These are phyloP conservation scores for Leucozona laternaria DNA, from an alignment of 2,888 invertebrate species.

Conservation along the genomic window DNA sequence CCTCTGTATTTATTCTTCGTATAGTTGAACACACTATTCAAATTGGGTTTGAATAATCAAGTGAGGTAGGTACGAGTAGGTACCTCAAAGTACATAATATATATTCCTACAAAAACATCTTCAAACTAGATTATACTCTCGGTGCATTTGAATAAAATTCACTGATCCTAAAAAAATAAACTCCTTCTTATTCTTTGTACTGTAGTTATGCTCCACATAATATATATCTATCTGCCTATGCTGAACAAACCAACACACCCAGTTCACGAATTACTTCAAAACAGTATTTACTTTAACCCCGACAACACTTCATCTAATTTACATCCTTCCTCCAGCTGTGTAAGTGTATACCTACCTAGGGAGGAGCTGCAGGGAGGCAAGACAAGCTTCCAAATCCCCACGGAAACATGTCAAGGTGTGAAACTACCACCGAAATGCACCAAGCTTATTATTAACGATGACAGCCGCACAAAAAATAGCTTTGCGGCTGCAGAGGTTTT, in stretches of 20 bases:
- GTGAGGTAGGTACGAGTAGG: not conserved
- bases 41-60: constrained; percentile 31
- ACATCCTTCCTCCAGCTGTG: constrained; percentile 56
- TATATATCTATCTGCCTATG: too few relatives aligned
- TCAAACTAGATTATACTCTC: constrained; percentile 24
- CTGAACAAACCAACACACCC: not conserved
- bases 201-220: constrained; percentile 20
- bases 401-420: constrained; percentile 73
- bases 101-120: not conserved
- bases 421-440: constrained; percentile 62
- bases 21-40: constrained; percentile 10
- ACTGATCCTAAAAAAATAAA: constrained; percentile 34
- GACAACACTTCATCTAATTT: constrained; percentile 53
- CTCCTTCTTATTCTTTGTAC: not conserved
- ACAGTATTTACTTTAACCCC: constrained; percentile 32
- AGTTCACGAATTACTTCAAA: constrained; percentile 55
- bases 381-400: constrained; percentile 53
- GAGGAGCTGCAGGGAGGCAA: not conserved
- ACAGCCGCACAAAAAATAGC: constrained; percentile 44
- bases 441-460: constrained; percentile 68
- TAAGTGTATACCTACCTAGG: too few relatives aligned
- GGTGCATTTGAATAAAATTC: constrained; percentile 46
- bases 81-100: constrained; percentile 3
- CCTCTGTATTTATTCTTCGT: not conserved
- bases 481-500: constrained; percentile 53